These are phyloP conservation scores for Gastrophryne carolinensis DNA, from an alignment of 2,797 vertebrate genomes.

Conservation along the genomic window DNA sequence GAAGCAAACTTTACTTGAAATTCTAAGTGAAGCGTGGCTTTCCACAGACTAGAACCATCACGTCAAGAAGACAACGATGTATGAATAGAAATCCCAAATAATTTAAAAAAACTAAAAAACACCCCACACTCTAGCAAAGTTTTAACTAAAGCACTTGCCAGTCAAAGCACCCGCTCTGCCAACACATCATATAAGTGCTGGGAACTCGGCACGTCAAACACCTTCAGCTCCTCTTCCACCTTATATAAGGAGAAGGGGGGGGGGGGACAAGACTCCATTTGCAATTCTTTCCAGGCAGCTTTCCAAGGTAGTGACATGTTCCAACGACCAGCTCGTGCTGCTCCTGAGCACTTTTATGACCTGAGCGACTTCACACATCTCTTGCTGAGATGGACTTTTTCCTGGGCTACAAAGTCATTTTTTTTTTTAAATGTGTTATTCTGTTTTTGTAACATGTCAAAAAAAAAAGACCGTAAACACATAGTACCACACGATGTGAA, in stretches of 20 bases:
- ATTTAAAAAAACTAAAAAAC: too few relatives aligned
- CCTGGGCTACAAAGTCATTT: slow-evolving; percentile 15
- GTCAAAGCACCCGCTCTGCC: background rate
- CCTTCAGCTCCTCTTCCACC: slow-evolving; percentile 38
- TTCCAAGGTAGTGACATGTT: slow-evolving; percentile 40
- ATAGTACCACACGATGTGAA: slow-evolving; percentile 1
- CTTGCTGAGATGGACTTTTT: slow-evolving; percentile 24
- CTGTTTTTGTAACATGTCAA: too few relatives aligned
- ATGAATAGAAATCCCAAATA: too few relatives aligned
- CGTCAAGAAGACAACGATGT: too few relatives aligned
- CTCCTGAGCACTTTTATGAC: slow-evolving; percentile 35
- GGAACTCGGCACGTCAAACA: slow-evolving; percentile 38
- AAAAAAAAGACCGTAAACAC: too few relatives aligned
- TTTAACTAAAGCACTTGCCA: background rate
- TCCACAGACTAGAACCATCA: too few relatives aligned
- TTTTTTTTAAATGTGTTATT: too few relatives aligned
- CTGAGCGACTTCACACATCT: slow-evolving; percentile 31
- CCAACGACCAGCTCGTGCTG: slow-evolving; percentile 20
- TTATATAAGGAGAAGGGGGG: background rate
- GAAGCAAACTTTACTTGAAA: too few relatives aligned
- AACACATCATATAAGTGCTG: background rate
- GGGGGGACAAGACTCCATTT: slow-evolving; percentile 36
- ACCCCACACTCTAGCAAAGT: background rate
- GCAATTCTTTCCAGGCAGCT: slow-evolving; percentile 47
- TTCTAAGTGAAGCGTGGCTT: too few relatives aligned